phyloP scores from a whole-genome alignment of 2,113 vertebrate species.

The Hypanus sabinus region DNA sequence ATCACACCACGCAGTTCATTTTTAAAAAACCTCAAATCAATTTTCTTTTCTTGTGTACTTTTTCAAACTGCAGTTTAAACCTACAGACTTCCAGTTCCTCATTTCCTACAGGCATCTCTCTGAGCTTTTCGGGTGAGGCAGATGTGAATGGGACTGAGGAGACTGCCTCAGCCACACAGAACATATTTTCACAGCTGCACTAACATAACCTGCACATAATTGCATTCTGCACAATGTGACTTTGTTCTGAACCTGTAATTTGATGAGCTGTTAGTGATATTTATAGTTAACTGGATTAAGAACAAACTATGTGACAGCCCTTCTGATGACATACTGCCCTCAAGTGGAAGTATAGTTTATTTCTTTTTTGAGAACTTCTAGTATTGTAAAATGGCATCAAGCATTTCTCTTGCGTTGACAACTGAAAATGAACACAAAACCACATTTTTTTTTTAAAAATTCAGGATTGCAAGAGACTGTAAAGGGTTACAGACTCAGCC shows the following conservation, averaged over 20 bases:
- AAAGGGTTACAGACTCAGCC: too few relatives aligned
- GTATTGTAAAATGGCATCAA: background rate
- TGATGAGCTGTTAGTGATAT: background rate
- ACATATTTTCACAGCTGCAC: background rate
- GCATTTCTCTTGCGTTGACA: background rate
- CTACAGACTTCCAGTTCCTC: background rate
- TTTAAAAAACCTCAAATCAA: too few relatives aligned
- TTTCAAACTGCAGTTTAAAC: background rate
- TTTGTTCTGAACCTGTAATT: background rate
- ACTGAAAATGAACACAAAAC: background rate
- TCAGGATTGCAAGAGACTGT: too few relatives aligned
- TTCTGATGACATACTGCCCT: conserved; percentile 3
- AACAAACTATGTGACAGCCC: background rate
- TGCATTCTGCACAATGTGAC: background rate
- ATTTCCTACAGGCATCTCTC: background rate
- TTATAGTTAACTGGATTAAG: background rate
- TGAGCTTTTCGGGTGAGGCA: background rate
- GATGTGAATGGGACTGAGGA: background rate
- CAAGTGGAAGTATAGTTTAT: background rate
- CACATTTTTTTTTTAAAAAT: too few relatives aligned
- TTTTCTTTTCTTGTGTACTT: background rate
- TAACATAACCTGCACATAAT: background rate
- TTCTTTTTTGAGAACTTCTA: background rate
- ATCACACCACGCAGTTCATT: too few relatives aligned
- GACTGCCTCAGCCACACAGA: background rate